Evolutionary conservation across 2,113 vertebrate species (phyloP).

Genomic region (Coreoperca whiteheadi): DNA sequence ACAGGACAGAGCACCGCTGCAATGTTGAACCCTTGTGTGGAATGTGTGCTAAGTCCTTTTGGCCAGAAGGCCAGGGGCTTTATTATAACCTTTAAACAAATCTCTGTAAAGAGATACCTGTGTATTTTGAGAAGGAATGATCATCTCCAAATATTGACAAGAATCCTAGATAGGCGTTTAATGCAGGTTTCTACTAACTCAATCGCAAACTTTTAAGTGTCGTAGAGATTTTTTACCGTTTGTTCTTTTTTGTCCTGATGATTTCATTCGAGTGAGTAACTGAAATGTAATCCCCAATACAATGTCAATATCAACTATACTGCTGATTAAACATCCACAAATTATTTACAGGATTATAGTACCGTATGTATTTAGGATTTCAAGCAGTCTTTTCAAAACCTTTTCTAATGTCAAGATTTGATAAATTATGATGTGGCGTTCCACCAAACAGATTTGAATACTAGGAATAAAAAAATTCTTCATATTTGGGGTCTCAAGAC

Average conservation of each 20-base stretch:
- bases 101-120: slow-evolving; percentile 66
- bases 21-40: slow-evolving; percentile 73
- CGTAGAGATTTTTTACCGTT: background rate
- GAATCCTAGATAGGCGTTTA: background rate
- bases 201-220: background rate
- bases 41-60: slow-evolving; percentile 71
- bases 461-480: background rate
- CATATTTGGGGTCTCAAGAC: background rate
- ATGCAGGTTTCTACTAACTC: background rate
- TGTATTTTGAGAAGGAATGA: slow-evolving; percentile 63
- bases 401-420: background rate
- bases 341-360: background rate
- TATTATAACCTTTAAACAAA: slow-evolving; percentile 69
- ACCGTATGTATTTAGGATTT: background rate
- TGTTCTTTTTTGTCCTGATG: background rate
- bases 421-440: too few species aligned
- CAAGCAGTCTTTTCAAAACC: background rate
- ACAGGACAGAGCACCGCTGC: slow-evolving; percentile 33
- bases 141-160: slow-evolving; percentile 45
- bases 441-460: background rate
- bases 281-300: background rate
- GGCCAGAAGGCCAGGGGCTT: slow-evolving; percentile 51
- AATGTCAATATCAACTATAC: background rate
- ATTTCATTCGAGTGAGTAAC: background rate
- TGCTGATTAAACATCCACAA: background rate